Evolutionary conservation across 1,140 invertebrate species (phyloP).

Genomic region (Belonocnema kinseyi): DNA sequence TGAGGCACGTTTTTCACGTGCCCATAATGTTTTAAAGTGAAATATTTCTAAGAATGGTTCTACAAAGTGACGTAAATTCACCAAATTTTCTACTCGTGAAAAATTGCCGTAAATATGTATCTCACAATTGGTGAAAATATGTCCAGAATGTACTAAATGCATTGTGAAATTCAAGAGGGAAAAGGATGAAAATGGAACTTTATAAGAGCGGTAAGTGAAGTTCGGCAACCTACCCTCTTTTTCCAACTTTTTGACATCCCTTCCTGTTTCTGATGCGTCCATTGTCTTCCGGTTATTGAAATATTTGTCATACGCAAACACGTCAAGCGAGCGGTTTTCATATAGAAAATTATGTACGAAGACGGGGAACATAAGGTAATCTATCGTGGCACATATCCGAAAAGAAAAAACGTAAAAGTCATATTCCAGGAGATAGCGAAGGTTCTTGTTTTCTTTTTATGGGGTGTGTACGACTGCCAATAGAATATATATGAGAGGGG

Average conservation of each 20-base stretch:
- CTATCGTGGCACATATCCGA: slow-evolving; percentile 36
- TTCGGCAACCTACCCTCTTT: slow-evolving; percentile 31
- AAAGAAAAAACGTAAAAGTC: slow-evolving; percentile 46
- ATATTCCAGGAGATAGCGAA: slow-evolving; percentile 23
- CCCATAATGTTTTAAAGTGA: background rate
- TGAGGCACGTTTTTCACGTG: too few relatives aligned
- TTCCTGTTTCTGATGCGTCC: slow-evolving; percentile 22
- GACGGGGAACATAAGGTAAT: slow-evolving; percentile 38
- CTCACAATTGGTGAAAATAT: background rate
- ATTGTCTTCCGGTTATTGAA: slow-evolving; percentile 63
- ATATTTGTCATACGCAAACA: slow-evolving; percentile 58
- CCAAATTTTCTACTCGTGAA: background rate
- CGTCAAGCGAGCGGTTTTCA: slow-evolving; percentile 33
- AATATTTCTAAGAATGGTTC: background rate
- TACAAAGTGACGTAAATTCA: background rate
- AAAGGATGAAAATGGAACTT: slow-evolving; percentile 7
- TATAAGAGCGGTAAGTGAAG: slow-evolving; percentile 9
- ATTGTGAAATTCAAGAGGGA: slow-evolving; percentile 9
- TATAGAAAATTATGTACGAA: background rate
- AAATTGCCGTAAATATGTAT: slow-evolving; percentile 11
- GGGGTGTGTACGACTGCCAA: slow-evolving; percentile 58
- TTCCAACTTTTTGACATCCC: slow-evolving; percentile 43
- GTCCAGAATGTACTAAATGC: background rate
- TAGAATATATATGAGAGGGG: slow-evolving; percentile 68
- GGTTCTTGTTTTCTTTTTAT: slow-evolving; percentile 62